Evolutionary conservation across 2,113 vertebrate species (phyloP).

Genomic region (Neolamprologus variostigma): DNA sequence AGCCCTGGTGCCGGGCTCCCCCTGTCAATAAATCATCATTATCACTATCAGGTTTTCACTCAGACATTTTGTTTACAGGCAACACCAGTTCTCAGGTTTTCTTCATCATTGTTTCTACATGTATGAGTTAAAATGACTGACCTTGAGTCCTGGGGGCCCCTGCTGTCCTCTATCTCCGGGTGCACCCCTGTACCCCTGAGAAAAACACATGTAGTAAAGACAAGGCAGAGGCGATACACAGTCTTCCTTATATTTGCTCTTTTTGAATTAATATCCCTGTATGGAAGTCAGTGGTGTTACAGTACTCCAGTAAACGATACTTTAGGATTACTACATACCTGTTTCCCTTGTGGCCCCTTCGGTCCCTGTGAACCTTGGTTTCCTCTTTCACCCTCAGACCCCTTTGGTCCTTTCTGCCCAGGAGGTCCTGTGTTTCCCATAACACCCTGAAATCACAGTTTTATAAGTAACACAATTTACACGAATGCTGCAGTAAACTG

Average conservation of each 20-base stretch:
- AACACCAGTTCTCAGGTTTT: neutral
- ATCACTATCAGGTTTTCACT: neutral
- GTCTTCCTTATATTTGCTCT: neutral
- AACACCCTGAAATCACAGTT: slow-evolving; percentile 51
- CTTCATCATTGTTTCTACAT: neutral
- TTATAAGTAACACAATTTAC: neutral
- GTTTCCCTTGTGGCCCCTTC: slow-evolving; percentile 52
- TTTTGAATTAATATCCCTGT: neutral
- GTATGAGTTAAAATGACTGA: neutral
- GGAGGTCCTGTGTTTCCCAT: slow-evolving; percentile 47
- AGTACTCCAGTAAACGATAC: neutral
- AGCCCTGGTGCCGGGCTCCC: slow-evolving; percentile 48
- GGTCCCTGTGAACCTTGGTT: slow-evolving; percentile 43
- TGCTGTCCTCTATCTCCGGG: slow-evolving; percentile 55
- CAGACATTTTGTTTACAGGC: neutral
- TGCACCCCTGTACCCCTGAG: slow-evolving; percentile 58
- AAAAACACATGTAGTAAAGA: neutral
- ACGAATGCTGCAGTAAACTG: neutral
- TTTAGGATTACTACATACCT: slow-evolving; percentile 16
- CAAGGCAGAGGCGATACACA: neutral
- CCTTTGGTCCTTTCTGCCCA: slow-evolving; percentile 55
- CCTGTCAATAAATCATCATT: slow-evolving; percentile 38
- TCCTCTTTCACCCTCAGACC: slow-evolving; percentile 50
- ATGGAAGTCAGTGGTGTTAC: neutral
- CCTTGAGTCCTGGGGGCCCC: slow-evolving; percentile 62